Evolutionary conservation across 92 coral and sea anemone genomes (phyloP).

Genomic region (Zoanthus sociatus): DNA sequence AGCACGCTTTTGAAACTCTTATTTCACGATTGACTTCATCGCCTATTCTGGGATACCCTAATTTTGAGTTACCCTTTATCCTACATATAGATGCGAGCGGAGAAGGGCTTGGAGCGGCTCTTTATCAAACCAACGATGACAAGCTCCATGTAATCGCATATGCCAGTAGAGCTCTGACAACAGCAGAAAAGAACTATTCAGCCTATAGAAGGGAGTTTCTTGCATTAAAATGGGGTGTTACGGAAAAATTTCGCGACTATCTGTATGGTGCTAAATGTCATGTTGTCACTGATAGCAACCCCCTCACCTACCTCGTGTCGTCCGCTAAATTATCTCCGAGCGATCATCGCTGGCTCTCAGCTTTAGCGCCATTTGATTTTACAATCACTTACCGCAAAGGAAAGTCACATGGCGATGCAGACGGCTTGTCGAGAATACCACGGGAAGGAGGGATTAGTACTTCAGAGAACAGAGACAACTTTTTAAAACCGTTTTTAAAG

Average conservation of each 20-base stretch:
- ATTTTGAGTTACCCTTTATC: constrained; percentile 41
- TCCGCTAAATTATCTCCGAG: constrained; percentile 61
- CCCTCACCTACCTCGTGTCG: constrained; percentile 53
- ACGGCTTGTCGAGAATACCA: constrained; percentile 64
- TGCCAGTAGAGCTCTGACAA: constrained; percentile 50
- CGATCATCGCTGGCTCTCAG: constrained; percentile 68
- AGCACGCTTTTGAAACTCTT: neutral
- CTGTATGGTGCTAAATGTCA: constrained; percentile 42
- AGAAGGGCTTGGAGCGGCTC: constrained; percentile 45
- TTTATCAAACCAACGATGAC: constrained; percentile 41
- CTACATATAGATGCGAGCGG: constrained; percentile 54
- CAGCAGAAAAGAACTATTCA: constrained; percentile 45
- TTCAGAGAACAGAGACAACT: constrained; percentile 16
- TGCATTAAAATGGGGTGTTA: constrained; percentile 64
- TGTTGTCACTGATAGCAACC: constrained; percentile 34
- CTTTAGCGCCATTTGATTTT: constrained; percentile 62
- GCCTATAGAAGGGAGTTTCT: constrained; percentile 64
- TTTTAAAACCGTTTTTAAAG: constrained; percentile 41
- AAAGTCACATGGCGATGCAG: constrained; percentile 46
- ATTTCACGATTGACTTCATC: constrained; percentile 58
- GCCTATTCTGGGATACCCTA: constrained; percentile 55
- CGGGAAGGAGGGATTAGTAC: neutral
- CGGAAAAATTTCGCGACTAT: constrained; percentile 52
- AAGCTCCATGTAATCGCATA: constrained; percentile 42
- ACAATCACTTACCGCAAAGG: constrained; percentile 63